Percentiles rank a stretch among this genome's conserved stretches.
phyloP scores from a whole-genome alignment of 2,888 invertebrate species.

The Kryphioiulus occultus region DNA sequence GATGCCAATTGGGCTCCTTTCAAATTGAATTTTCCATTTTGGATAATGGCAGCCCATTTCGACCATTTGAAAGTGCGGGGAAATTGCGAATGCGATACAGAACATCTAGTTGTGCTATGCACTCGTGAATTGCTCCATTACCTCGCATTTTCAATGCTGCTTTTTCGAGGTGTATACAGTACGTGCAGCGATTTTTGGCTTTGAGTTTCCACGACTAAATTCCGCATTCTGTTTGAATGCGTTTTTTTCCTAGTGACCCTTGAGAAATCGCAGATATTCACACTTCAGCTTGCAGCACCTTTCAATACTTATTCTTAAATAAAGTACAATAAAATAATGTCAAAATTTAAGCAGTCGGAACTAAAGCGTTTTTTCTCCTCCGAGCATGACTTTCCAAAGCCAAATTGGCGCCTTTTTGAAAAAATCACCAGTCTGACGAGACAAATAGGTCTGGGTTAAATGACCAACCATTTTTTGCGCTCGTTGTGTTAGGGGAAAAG shows the following conservation, averaged over 20 bases:
- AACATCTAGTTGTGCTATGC: constrained; percentile 16
- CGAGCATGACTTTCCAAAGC: constrained; percentile 45
- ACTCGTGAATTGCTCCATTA: constrained; percentile 34
- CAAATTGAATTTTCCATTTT: background rate
- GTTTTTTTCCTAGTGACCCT: background rate
- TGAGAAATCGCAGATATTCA: constrained; percentile 36
- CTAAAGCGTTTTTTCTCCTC: constrained; percentile 27
- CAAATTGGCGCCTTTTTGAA: constrained; percentile 42
- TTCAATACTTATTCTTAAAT: constrained; percentile 39
- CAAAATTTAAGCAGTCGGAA: constrained; percentile 43
- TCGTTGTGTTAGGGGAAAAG: background rate
- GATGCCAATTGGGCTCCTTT: background rate
- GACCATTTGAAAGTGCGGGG: background rate
- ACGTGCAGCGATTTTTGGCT: constrained; percentile 19
- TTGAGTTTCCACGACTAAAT: constrained; percentile 2
- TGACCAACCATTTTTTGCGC: constrained; percentile 41
- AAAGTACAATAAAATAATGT: constrained; percentile 34
- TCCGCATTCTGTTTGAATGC: background rate
- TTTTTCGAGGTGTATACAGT: background rate
- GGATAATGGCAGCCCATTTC: constrained; percentile 34
- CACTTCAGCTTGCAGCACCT: constrained; percentile 33
- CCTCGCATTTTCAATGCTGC: background rate
- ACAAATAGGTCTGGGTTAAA: constrained; percentile 45
- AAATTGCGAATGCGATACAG: background rate
- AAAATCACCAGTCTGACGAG: constrained; percentile 41